phyloP scores from a whole-genome alignment of 2,888 invertebrate species.

The Sabatieria punctata region DNA sequence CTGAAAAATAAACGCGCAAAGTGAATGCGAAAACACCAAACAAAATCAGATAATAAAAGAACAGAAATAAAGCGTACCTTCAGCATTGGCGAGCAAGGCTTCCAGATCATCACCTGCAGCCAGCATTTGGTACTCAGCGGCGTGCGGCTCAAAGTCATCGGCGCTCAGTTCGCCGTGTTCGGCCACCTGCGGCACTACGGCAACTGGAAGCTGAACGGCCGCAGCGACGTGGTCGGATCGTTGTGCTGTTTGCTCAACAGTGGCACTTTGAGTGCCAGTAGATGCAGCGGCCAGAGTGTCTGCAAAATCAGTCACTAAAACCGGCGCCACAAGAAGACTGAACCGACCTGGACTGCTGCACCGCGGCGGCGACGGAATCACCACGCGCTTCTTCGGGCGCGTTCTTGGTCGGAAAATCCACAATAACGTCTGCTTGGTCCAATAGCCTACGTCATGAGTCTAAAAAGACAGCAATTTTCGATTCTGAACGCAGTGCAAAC shows the following conservation, averaged over 20 bases:
- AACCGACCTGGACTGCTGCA: too few relatives aligned
- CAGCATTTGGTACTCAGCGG: not conserved
- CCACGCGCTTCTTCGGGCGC: not conserved
- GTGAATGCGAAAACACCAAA: too few relatives aligned
- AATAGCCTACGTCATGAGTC: not conserved
- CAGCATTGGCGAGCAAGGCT: conserved; percentile 13
- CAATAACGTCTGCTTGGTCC: conserved; percentile 1
- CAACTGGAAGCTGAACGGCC: not conserved
- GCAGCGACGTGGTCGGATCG: not conserved
- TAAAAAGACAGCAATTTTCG: too few relatives aligned
- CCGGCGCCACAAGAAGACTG: too few relatives aligned
- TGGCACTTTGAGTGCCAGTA: too few relatives aligned
- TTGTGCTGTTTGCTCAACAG: too few relatives aligned
- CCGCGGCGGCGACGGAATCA: too few relatives aligned
- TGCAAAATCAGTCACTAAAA: too few relatives aligned
- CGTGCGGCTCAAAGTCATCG: not conserved
- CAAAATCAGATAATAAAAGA: too few relatives aligned
- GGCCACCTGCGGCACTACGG: not conserved
- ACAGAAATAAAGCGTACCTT: conserved; percentile 55
- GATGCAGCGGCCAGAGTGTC: too few relatives aligned
- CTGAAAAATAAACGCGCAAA: too few relatives aligned
- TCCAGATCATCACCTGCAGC: conserved; percentile 3
- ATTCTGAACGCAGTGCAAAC: not conserved
- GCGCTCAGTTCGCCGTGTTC: not conserved
- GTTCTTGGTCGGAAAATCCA: conserved; percentile 4